Conservation (phyloP, 2,797 vertebrate genomes). For the Diceros bicornis region DNA sequence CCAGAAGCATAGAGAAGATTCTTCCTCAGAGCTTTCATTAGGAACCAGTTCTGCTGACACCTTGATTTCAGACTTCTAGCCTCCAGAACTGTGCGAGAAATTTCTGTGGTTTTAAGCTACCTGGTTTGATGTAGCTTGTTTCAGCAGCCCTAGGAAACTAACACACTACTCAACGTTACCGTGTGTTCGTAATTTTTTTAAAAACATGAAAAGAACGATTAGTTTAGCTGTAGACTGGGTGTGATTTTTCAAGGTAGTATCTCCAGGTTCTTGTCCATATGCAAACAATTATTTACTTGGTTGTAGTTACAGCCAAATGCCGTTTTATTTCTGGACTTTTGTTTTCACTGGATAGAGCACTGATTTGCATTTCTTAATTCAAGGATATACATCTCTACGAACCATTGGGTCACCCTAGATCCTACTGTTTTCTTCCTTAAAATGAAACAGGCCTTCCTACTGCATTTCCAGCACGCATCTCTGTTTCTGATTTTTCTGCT, state of each 20-base stretch:
- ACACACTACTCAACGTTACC: not conserved
- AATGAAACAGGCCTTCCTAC: not conserved
- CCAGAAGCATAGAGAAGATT: not conserved
- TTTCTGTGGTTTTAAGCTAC: not conserved
- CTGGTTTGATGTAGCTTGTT: not conserved
- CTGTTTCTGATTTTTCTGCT: conserved; percentile 59
- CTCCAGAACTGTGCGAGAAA: not conserved
- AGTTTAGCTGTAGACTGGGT: not conserved
- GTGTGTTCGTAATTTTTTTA: not conserved
- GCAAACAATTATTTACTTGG: not conserved
- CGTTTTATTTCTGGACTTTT: not conserved
- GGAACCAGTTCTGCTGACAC: too few relatives aligned
- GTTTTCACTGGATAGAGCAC: not conserved
- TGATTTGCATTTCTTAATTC: not conserved
- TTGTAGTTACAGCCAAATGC: not conserved
- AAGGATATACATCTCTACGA: not conserved
- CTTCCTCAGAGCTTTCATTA: not conserved
- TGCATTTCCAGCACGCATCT: not conserved
- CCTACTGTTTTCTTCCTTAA: not conserved
- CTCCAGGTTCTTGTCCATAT: not conserved
- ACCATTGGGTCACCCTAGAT: not conserved
- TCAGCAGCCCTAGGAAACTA: not conserved
- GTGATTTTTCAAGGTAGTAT: not conserved
- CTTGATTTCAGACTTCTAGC: not conserved
- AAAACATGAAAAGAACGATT: not conserved